Evolutionary conservation across 2,113 vertebrate species (phyloP).

Genomic region (Nestor notabilis): DNA sequence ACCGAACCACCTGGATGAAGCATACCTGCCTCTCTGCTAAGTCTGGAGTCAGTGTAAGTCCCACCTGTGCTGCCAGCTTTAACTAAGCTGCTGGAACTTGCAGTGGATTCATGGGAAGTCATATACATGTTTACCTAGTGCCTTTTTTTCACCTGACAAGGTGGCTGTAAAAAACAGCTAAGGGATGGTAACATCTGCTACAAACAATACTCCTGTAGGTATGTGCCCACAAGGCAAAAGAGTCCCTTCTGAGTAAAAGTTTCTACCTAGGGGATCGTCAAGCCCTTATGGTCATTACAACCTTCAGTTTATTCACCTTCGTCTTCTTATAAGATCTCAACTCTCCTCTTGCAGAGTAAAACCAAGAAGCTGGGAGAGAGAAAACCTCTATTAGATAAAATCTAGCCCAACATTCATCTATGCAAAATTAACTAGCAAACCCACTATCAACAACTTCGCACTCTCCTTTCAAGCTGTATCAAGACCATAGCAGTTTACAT

Average conservation of each 20-base stretch:
- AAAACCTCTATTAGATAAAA: not conserved
- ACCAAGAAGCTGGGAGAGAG: not conserved
- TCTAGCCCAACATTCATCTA: not conserved
- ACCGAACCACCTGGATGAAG: not conserved
- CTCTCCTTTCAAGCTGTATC: not conserved
- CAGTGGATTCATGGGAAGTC: not conserved
- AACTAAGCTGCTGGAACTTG: not conserved
- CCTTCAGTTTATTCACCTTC: not conserved
- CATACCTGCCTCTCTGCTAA: not conserved
- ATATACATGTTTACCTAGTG: not conserved
- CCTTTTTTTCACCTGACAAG: not conserved
- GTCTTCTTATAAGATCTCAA: not conserved
- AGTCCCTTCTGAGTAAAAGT: not conserved
- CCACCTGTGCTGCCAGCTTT: not conserved
- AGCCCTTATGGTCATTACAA: not conserved
- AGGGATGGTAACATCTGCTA: not conserved
- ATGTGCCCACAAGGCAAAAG: not conserved
- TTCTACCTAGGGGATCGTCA: not conserved
- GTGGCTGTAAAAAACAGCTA: not conserved
- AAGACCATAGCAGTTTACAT: not conserved
- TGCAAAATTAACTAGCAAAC: not conserved
- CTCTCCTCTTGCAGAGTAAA: not conserved
- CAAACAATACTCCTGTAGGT: not conserved
- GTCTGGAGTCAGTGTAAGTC: not conserved
- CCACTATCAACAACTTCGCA: not conserved